A percentile compares a stretch with the other conserved stretches of the same genome.
Conservation (phyloP, 2,888 invertebrate genomes). For the Parelbella ahira region DNA sequence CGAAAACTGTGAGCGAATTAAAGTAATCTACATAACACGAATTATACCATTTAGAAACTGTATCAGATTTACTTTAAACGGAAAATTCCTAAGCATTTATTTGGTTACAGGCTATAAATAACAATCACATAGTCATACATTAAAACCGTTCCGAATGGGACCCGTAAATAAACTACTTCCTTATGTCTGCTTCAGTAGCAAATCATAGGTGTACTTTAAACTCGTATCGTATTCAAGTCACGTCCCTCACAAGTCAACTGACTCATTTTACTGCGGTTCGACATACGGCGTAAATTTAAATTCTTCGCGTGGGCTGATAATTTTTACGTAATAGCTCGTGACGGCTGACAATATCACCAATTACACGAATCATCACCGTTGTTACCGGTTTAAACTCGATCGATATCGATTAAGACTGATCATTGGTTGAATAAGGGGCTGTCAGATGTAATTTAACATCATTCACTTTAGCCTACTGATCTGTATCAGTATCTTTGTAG, state of each 20-base stretch:
- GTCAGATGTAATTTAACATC: slow-evolving; percentile 17
- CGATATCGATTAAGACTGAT: slow-evolving; percentile 22
- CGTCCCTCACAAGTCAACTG: slow-evolving; percentile 55
- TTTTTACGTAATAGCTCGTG: slow-evolving; percentile 21
- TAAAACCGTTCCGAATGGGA: slow-evolving; percentile 16
- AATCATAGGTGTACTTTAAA: slow-evolving; percentile 12
- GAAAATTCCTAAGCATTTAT: too few relatives aligned
- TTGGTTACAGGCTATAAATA: too few relatives aligned
- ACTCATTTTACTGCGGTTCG: slow-evolving; percentile 50
- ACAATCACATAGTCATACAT: too few relatives aligned
- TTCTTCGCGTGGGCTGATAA: slow-evolving; percentile 39
- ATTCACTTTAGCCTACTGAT: too few relatives aligned
- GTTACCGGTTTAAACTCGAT: slow-evolving; percentile 18
- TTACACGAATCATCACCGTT: slow-evolving; percentile 19
- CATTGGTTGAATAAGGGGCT: slow-evolving; percentile 12
- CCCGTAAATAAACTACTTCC: slow-evolving; percentile 27
- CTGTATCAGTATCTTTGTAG: slow-evolving; percentile 1
- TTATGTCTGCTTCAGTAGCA: slow-evolving; percentile 27
- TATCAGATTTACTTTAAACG: too few relatives aligned
- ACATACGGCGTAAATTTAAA: slow-evolving; percentile 56
- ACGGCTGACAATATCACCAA: slow-evolving; percentile 19
- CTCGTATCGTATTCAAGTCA: slow-evolving; percentile 52
- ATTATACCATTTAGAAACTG: too few relatives aligned
- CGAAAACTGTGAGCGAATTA: slow-evolving; percentile 19
- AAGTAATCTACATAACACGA: slow-evolving; percentile 13